Evolutionary conservation across 1,140 invertebrate species (phyloP), one percentile per base, ranked within the genome.

Genomic region (Eubasilissa regina): DNA sequence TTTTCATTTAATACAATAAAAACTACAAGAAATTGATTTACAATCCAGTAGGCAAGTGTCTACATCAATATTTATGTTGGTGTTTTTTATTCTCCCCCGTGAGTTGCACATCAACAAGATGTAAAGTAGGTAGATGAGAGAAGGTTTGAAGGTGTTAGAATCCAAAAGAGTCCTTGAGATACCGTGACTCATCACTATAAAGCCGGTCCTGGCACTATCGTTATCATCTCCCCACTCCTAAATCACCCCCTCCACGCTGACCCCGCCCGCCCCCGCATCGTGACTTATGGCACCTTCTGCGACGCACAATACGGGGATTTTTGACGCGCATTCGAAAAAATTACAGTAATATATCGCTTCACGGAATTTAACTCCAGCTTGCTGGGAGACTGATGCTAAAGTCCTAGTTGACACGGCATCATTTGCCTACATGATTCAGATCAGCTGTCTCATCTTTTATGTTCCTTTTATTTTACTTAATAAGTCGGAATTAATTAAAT

Each of bases 301-400:
- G 72, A 81, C 80, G 80, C 80, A 81, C 80, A 81, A 81, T 78
- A 78, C 80, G n/a, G 51, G 15, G 43, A 73, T 76, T 81, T 75
- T 81, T 81, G 80, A 81, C 77, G 80, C 75, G 70, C 73, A 81
- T 78, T 81, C 70, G 76, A 81, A 81, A 81, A 78, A 78, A 78
- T 78, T 81, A 81, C 80, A 56, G 75, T 81, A 78, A 81, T 81
- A 78, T 81, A 81, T 81, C 45, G 68, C 70, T 66, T 78, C 62
- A 79, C 78, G 73, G 73, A 47, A 60, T 45, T 56, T 60, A 72
- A 58, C 53, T 56, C 48, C 21, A 55, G 12, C 45, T 70, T 19
- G 7, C 15, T 17, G 17, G 9, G n/a, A 51, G 17, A 19, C 58
- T 0, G 21, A 58, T 21, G 55, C 15, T 11, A 21, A 21, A 58